Base-by-base conservation (phyloP, 2,888 invertebrate species). In the Phragmatobia fuliginosa region DNA sequence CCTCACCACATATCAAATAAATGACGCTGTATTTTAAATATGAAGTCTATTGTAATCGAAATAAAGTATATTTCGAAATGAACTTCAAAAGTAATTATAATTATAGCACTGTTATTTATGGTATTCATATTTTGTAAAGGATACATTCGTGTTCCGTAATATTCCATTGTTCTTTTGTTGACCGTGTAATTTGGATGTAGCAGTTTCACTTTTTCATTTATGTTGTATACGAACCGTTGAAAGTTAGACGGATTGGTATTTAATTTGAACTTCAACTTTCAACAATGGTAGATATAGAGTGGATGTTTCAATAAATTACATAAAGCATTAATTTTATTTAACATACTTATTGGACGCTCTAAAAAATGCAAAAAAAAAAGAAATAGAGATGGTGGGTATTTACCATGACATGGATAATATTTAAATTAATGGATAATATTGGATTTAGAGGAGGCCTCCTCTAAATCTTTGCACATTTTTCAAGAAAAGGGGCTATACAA, bases 131-230 rank as follows among this genome's bases (percentile, higher is more conserved):
- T 81, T 80, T 79, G 80, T 79, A 75, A 76, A 73, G 76, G 72
- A 73, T 76, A n/a, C n/a, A 64, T 71, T 31, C 74, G 72, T 36
- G 65, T 86, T 80, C 78, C 72, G 81, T 79, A 84, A 85, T 72
- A 69, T 68, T 62, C 77, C 71, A 81, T 82, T 78, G 81, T 82
- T 81, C 82, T 74, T 81, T 78, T 82, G 81, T 81, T 82, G 72
- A 70, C 70, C 67, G 61, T 67, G 49, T 68, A 66, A 64, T 74
- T 73, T 74, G 62, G 73, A 70, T 76, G 58, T 32, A 61, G 60
- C 62, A 69, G 71, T 80, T 80, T 80, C 82, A 73, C 82, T 74
- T 80, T 72, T 80, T 77, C 67, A 73, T 73, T 71, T 73, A 68
- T 71, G 69, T 72, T 77, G 64, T 69, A 59, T 67, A 67, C 32